A percentile compares a stretch with the other conserved stretches of the same genome.
These are phyloP conservation scores for Sardinella longiceps DNA, from an alignment of 2,797 vertebrate genomes.

Conservation along the genomic window DNA sequence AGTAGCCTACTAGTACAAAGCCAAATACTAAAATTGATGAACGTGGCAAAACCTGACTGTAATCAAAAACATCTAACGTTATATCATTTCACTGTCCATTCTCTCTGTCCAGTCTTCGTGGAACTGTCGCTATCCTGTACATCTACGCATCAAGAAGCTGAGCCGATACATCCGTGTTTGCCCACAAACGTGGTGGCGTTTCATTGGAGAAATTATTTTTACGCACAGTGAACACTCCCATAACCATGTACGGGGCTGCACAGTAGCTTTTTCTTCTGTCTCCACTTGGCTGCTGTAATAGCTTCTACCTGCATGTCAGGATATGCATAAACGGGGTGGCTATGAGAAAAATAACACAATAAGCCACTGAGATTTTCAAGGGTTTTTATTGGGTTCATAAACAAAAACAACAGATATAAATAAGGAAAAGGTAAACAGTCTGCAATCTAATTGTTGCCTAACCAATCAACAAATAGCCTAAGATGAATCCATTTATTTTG, in stretches of 20 bases:
- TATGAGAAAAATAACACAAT: background rate
- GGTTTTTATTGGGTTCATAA: background rate
- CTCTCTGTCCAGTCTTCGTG: background rate
- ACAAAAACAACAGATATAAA: background rate
- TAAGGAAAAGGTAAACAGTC: background rate
- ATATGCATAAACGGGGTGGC: background rate
- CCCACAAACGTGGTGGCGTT: constrained; percentile 69
- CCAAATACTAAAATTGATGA: background rate
- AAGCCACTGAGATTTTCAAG: background rate
- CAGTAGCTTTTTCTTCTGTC: background rate
- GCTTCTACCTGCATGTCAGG: background rate
- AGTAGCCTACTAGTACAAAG: background rate
- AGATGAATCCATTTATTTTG: constrained; percentile 34
- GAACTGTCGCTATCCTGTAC: background rate
- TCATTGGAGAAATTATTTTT: constrained; percentile 72
- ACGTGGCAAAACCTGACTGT: background rate
- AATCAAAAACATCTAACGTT: background rate
- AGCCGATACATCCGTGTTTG: constrained; percentile 58
- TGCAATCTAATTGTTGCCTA: background rate
- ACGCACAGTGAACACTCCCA: constrained; percentile 43
- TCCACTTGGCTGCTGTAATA: background rate
- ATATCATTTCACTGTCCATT: background rate
- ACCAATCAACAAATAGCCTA: background rate
- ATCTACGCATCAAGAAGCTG: background rate
- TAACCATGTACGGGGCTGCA: constrained; percentile 22